These are phyloP conservation scores for Imbricaverruca yamaguchii DNA, from an alignment of 2,888 invertebrate species.

Conservation along the genomic window DNA sequence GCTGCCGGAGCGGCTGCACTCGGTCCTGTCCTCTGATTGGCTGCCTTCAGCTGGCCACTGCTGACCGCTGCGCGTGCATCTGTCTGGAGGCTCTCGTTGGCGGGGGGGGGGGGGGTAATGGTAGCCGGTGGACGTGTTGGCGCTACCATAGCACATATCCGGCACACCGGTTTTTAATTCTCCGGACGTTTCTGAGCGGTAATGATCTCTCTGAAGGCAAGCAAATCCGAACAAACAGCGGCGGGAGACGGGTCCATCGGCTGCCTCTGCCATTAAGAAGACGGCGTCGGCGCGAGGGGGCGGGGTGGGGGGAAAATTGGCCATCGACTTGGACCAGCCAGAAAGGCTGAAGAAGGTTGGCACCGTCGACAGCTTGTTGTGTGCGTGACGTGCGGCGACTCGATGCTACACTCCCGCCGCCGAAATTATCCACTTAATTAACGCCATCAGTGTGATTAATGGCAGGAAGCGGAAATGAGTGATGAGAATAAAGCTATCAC, in stretches of 20 bases:
- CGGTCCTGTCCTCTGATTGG: not conserved
- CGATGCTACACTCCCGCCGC: no score
- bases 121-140: not conserved
- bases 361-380: no score
- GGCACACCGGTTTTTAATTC: not conserved
- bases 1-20: not conserved
- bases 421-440: no score
- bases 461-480: no score
- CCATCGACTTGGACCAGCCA: no score
- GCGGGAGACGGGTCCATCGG: not conserved
- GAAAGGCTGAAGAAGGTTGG: no score
- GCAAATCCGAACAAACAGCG: not conserved
- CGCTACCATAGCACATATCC: slow-evolving; percentile 11
- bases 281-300: no score
- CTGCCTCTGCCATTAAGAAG: no score
- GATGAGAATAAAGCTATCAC: no score
- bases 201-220: not conserved
- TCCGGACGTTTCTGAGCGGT: not conserved
- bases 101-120: not conserved
- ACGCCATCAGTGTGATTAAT: no score
- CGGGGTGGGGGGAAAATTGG: no score
- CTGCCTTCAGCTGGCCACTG: not conserved
- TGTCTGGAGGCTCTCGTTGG: not conserved
- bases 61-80: not conserved
- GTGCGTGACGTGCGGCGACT: no score